Conservation (phyloP, 2,113 vertebrate species). For the Salminus brasiliensis region DNA sequence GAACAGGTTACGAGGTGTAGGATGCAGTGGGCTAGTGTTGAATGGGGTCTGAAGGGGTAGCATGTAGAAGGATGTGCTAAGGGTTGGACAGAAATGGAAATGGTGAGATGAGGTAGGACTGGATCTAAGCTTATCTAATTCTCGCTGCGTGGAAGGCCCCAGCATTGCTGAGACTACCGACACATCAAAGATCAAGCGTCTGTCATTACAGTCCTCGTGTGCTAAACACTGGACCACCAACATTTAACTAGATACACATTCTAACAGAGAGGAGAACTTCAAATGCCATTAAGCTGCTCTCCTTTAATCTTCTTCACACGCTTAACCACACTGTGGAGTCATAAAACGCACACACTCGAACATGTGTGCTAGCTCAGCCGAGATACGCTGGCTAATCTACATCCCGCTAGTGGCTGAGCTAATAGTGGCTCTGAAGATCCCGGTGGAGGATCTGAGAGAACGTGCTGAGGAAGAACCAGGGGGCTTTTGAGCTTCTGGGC, state of each 20-base stretch:
- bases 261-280: slow-evolving; percentile 39
- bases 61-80: too few relatives aligned
- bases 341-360: slow-evolving; percentile 17
- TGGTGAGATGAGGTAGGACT: too few relatives aligned
- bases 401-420: background rate
- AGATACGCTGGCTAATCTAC: background rate
- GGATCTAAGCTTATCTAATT: background rate
- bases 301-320: slow-evolving; percentile 50
- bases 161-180: slow-evolving; percentile 22
- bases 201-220: slow-evolving; percentile 14
- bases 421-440: background rate
- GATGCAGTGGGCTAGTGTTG: too few relatives aligned
- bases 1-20: too few relatives aligned
- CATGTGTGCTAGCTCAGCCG: background rate
- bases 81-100: too few relatives aligned
- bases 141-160: background rate
- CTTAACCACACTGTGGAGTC: slow-evolving; percentile 41
- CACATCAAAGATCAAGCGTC: slow-evolving; percentile 26
- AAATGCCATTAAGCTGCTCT: slow-evolving; percentile 34
- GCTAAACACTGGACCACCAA: slow-evolving; percentile 46
- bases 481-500: background rate
- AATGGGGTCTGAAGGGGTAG: too few relatives aligned
- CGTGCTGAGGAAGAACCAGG: slow-evolving; percentile 10
- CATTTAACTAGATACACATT: slow-evolving; percentile 47
- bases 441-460: slow-evolving; percentile 7